phyloP scores from a whole-genome alignment of 2,113 vertebrate genomes.

The Oryctolagus cuniculus region mOryCun1.1 NC_091438.1:39421501-39422000 shows the following conservation, averaged over 20 bases:
- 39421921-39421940: not conserved
- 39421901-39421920: not conserved
- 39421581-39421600: not conserved
- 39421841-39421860: not conserved
- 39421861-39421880: not conserved
- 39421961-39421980: not conserved
- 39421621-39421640: not conserved
- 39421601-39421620: not conserved
- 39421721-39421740: not conserved
- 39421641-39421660: not conserved
- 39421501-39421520: not conserved
- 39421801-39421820: not conserved
- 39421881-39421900: not conserved
- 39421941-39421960: not conserved
- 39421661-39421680: not conserved
- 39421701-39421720: not conserved
- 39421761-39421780: not conserved
- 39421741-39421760: not conserved
- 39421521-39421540: not conserved
- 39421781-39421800: not conserved
- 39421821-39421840: not conserved
- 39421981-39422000: not conserved
- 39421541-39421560: conserved; percentile 6
- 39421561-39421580: not conserved
- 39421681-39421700: not conserved